Conservation (phyloP, 2,113 vertebrate genomes). For the Pithys albifrons region DNA sequence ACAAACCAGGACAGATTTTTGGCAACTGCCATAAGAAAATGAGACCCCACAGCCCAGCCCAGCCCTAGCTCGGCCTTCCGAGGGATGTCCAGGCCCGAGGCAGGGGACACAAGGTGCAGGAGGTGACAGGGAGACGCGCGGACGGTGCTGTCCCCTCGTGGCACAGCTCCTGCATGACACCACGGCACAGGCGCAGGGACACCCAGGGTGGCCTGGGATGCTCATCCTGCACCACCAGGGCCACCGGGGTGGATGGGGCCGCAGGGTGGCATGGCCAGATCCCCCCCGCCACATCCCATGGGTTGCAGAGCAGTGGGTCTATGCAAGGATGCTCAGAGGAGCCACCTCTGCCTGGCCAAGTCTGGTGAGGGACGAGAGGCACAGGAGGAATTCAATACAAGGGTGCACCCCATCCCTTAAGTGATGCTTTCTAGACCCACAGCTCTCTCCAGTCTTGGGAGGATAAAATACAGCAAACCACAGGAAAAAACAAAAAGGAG, state of each 20-base stretch:
- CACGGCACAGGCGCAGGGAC: not conserved
- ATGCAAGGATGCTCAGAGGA: not conserved
- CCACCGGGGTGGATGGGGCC: not conserved
- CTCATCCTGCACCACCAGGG: not conserved
- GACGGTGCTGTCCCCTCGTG: slow-evolving; percentile 48
- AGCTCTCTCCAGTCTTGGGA: not conserved
- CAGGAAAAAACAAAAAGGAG: not conserved
- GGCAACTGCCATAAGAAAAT: not conserved
- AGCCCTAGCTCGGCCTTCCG: not conserved
- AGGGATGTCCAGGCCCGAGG: not conserved
- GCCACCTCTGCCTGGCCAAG: not conserved
- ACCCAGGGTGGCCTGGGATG: not conserved
- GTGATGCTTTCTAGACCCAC: not conserved
- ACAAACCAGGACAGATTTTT: not conserved
- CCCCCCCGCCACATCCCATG: not conserved
- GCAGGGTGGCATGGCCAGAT: not conserved
- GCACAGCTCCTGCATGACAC: not conserved
- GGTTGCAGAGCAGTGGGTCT: not conserved
- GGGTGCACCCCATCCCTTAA: not conserved
- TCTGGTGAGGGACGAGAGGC: not conserved
- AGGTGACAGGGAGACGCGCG: not conserved
- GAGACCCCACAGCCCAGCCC: not conserved
- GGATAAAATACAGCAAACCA: not conserved
- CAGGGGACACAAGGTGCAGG: not conserved
- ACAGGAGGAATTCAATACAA: not conserved